Base-by-base conservation (phyloP, 2,797 vertebrate genomes). In the Gallinago solitaria region DNA sequence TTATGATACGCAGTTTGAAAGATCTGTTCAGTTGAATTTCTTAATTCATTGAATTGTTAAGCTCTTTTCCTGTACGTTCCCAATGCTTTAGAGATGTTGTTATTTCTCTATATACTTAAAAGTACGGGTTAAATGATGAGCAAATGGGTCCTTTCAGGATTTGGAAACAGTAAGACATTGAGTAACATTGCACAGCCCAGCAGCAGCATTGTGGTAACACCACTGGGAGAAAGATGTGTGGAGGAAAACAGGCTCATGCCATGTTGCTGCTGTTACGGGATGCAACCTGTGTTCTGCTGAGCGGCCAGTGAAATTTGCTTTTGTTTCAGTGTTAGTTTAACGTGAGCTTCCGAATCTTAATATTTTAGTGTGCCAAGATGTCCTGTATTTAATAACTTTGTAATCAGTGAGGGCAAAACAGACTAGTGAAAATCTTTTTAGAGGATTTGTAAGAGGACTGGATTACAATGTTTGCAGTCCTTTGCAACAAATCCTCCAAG, bases 321-420 rank as follows among this genome's bases (percentile, higher is more conserved):
- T 35, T 63, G 30, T 63, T 67, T 12, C 28, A 13, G 39, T 8
- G 7, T 75, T 79, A 57, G 9, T 35, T 67, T 43, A 84, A 65
- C 0, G 0, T 14, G 23, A 0, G 0, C 21, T 80, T 91, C n/a
- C 2, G 1, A 59, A 23, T 74, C 56, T 70, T 51, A 24, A 7
- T 32, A 0, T 53, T 5, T 41, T 21, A 25, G 9, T 1, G 1
- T 9, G 1, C 56, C 14, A 0, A 4, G 18, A 11, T 56, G 30
- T 47, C 64, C 16, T 74, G 0, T 25, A 20, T 27, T 21, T 39
- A 47, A 18, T n/a, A 35, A 10, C 33, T 39, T 14, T 43, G 2
- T 33, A 54, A 23, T 16, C 54, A 6, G 6, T 47, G 21, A 25
- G 28, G 27, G 18, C 13, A 59, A 24, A 89, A 65, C 30, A 75